Evolutionary conservation across 2,888 invertebrate species (phyloP).

Genomic region (Synergus umbraculus): DNA sequence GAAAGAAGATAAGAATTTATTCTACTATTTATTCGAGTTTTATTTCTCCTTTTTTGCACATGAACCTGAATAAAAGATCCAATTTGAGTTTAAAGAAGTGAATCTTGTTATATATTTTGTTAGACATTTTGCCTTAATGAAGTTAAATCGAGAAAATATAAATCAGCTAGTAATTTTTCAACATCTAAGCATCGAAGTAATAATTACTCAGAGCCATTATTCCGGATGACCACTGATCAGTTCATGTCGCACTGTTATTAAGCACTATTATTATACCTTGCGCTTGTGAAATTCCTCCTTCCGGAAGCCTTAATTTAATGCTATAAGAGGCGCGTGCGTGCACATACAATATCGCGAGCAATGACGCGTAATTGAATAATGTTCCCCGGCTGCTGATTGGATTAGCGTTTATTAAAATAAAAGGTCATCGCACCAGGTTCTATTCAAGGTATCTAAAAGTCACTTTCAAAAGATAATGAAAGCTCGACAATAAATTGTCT

Average conservation of each 20-base stretch:
- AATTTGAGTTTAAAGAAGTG: too few relatives aligned
- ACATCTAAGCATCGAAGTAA: not conserved
- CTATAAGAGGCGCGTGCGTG: conserved; percentile 50
- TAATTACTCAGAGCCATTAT: not conserved
- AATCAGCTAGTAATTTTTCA: not conserved
- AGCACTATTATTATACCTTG: conserved; percentile 4
- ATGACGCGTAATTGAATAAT: conserved; percentile 65
- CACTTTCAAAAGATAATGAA: not conserved
- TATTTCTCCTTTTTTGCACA: too few relatives aligned
- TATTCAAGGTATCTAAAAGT: not conserved
- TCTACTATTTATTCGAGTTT: too few relatives aligned
- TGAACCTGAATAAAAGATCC: too few relatives aligned
- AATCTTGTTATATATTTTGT: not conserved
- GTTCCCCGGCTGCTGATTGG: conserved; percentile 64
- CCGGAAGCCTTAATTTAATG: conserved; percentile 53
- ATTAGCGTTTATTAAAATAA: conserved; percentile 72
- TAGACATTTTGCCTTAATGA: not conserved
- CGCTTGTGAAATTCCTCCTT: conserved; percentile 48
- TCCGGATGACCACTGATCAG: not conserved
- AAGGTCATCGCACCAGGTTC: conserved; percentile 68
- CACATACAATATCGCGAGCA: conserved; percentile 51
- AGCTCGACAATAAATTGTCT: not conserved
- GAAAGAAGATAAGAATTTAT: not conserved
- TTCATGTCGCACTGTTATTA: conserved; percentile 26
- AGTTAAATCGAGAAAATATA: not conserved